Evolutionary conservation across 2,888 invertebrate species (phyloP).

Genomic region (Tetropium fuscum): DNA sequence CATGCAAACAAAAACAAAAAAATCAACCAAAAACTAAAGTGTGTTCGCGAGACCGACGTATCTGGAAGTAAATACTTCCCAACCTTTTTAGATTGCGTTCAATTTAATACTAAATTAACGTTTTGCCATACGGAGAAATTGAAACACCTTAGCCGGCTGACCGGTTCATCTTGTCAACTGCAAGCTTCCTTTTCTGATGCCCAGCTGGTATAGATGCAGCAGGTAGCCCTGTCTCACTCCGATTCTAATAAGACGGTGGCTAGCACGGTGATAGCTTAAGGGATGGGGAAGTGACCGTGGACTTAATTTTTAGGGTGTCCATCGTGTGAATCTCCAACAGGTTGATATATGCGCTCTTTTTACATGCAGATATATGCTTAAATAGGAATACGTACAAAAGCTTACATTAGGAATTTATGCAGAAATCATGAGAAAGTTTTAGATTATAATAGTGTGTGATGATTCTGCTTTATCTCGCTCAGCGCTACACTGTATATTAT

Average conservation of each 20-base stretch:
- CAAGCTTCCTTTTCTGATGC: slow-evolving; percentile 49
- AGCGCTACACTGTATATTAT: too few relatives aligned
- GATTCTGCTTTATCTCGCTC: neutral
- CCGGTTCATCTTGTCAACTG: slow-evolving; percentile 59
- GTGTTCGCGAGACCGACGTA: neutral
- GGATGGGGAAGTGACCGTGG: slow-evolving; percentile 54
- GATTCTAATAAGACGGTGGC: slow-evolving; percentile 41
- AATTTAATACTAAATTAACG: slow-evolving; percentile 54
- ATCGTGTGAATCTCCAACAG: slow-evolving; percentile 62
- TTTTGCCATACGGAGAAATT: slow-evolving; percentile 49
- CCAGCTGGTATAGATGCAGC: slow-evolving; percentile 49
- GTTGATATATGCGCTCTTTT: slow-evolving; percentile 61
- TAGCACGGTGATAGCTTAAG: slow-evolving; percentile 35
- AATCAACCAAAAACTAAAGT: neutral
- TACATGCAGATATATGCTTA: slow-evolving; percentile 56
- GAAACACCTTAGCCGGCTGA: slow-evolving; percentile 58
- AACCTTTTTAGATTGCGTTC: slow-evolving; percentile 34
- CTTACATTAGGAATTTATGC: slow-evolving; percentile 37
- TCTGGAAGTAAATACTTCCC: neutral
- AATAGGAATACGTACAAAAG: slow-evolving; percentile 46
- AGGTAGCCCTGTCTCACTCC: slow-evolving; percentile 45
- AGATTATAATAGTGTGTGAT: slow-evolving; percentile 18
- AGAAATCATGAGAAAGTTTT: slow-evolving; percentile 46
- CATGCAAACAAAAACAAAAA: slow-evolving; percentile 14
- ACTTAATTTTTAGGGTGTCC: slow-evolving; percentile 53